A percentile compares a stretch with the other conserved stretches of the same genome.
Conservation (phyloP, 2,888 invertebrate species). For the Linnaemya tessellans region DNA sequence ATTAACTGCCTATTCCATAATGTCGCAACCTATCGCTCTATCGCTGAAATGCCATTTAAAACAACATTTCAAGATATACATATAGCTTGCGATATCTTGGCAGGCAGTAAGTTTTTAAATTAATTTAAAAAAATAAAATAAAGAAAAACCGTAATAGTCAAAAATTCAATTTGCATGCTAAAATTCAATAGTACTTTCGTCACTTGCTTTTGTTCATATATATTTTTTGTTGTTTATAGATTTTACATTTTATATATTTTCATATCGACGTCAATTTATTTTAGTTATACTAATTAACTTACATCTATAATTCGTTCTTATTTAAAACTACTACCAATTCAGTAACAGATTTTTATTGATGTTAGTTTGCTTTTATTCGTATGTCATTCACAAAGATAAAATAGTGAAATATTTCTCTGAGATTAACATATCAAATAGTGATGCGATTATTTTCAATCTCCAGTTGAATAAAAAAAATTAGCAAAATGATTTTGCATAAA, state of each 20-base stretch:
- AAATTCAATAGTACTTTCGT: not conserved
- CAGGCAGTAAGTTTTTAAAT: not conserved
- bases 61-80: too few species aligned
- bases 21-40: too few species aligned
- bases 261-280: conserved; percentile 12
- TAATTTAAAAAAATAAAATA: too few species aligned
- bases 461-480: conserved; percentile 2
- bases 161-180: not conserved
- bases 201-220: not conserved
- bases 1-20: too few species aligned
- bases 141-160: not conserved
- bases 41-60: too few species aligned
- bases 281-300: conserved; percentile 56
- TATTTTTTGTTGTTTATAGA: not conserved
- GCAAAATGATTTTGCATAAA: not conserved
- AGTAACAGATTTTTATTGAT: conserved; percentile 10
- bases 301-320: conserved; percentile 54
- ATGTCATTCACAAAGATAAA: not conserved
- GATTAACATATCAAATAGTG: not conserved
- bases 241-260: conserved; percentile 22
- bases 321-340: conserved; percentile 52
- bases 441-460: not conserved
- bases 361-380: not conserved
- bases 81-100: too few species aligned
- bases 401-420: not conserved